These are phyloP conservation scores for Mnemiopsis leidyi DNA, from an alignment of 37 sponge, comb jelly and placozoan genomes.

Conservation along the genomic window DNA sequence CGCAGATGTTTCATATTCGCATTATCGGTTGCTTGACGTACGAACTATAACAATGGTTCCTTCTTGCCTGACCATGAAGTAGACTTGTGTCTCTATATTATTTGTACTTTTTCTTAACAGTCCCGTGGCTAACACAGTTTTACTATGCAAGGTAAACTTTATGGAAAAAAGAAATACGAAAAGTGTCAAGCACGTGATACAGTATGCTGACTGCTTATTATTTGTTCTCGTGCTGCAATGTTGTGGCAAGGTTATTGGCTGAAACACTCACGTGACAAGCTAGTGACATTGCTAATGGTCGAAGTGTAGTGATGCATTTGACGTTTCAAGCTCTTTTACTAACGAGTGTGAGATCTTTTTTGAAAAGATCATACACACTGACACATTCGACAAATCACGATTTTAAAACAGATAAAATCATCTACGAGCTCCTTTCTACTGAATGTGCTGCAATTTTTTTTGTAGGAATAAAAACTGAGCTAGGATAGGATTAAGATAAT, in stretches of 20 bases:
- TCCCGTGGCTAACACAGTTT: conserved; percentile 52
- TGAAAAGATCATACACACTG: background rate
- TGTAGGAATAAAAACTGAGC: background rate
- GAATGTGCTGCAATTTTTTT: background rate
- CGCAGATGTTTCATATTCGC: background rate
- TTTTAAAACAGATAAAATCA: background rate
- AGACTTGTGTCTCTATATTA: background rate
- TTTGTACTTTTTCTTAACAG: background rate
- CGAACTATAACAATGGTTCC: too few relatives aligned
- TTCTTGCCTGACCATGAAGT: too few relatives aligned
- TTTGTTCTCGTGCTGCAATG: background rate
- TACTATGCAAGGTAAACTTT: background rate
- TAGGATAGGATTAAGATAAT: background rate
- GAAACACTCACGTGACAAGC: background rate
- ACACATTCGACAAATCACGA: background rate
- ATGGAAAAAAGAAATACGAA: background rate
- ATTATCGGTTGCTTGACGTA: background rate
- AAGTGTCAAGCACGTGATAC: background rate
- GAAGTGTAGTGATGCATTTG: background rate
- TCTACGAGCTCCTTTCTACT: background rate
- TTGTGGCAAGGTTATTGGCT: background rate
- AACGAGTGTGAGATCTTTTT: background rate
- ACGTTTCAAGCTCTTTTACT: too few relatives aligned
- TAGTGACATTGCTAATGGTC: background rate
- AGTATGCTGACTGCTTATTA: conserved; percentile 8